Conservation (phyloP, 2,888 invertebrate species). For the Metopia argyrocephala region DNA sequence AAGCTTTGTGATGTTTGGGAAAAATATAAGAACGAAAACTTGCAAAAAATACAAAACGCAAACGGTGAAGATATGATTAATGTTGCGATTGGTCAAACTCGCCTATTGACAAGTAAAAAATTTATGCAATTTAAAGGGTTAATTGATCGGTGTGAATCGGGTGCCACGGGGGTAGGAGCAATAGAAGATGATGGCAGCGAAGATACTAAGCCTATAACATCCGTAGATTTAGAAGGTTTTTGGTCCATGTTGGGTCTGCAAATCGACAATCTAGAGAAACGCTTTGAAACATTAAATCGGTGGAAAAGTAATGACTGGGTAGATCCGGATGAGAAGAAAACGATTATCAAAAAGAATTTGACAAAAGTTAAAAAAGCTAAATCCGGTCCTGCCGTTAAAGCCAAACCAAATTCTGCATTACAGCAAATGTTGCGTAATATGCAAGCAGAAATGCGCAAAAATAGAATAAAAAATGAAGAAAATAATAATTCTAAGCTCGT, state of each 20-base stretch:
- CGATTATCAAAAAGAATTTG: constrained; percentile 57
- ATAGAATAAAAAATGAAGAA: constrained; percentile 56
- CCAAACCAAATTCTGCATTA: constrained; percentile 68
- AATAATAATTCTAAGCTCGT: constrained; percentile 26
- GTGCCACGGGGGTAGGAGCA: constrained; percentile 65
- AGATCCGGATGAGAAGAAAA: constrained; percentile 71
- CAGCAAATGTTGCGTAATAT: constrained; percentile 70
- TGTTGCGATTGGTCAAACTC: constrained; percentile 86
- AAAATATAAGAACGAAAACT: constrained; percentile 71
- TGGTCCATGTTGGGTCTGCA: constrained; percentile 83
- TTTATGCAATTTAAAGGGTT: constrained; percentile 85
- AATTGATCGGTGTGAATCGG: constrained; percentile 77
- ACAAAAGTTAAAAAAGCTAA: constrained; percentile 66
- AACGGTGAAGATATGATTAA: constrained; percentile 80
- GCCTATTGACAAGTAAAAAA: constrained; percentile 85
- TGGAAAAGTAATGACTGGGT: constrained; percentile 75
- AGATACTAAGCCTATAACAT: constrained; percentile 71
- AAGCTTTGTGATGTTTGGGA: constrained; percentile 79
- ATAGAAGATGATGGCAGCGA: constrained; percentile 70
- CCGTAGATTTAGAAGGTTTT: constrained; percentile 85
- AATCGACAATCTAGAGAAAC: constrained; percentile 75
- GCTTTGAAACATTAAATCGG: constrained; percentile 72
- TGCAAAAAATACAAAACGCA: constrained; percentile 74
- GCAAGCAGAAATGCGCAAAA: constrained; percentile 68
- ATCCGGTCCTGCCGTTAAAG: constrained; percentile 37